These are phyloP conservation scores for Drosophila biarmipes DNA, from an alignment of 1,140 invertebrate genomes.

Conservation along the genomic window DNA sequence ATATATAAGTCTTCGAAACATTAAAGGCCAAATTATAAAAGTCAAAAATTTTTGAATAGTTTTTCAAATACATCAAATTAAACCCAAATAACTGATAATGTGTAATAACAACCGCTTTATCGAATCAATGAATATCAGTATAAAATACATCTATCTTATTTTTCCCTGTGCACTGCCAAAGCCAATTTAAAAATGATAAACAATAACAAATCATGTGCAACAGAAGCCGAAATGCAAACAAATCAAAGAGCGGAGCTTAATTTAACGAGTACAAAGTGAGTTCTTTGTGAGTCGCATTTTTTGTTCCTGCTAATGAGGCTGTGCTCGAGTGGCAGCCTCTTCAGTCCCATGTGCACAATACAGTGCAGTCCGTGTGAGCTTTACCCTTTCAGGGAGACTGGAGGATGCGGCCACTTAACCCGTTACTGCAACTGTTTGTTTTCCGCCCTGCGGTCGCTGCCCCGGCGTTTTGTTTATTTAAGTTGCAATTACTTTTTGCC, in stretches of 20 bases:
- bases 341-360: slow-evolving; percentile 29
- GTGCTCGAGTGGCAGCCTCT: slow-evolving; percentile 67
- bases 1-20: too few species aligned
- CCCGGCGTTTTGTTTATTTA: slow-evolving; percentile 68
- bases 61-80: too few species aligned
- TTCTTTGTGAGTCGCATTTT: slow-evolving; percentile 41
- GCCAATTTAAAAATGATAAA: slow-evolving; percentile 41
- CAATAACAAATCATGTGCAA: slow-evolving; percentile 63
- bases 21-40: too few species aligned
- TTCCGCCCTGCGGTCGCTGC: slow-evolving; percentile 53
- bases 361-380: slow-evolving; percentile 3
- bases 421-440: slow-evolving; percentile 47
- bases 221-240: slow-evolving; percentile 29
- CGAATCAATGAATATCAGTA: too few species aligned
- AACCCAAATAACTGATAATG: too few species aligned
- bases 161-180: not conserved
- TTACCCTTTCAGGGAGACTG: slow-evolving; percentile 45
- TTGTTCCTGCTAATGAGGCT: slow-evolving; percentile 64
- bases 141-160: not conserved
- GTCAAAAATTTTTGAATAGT: too few species aligned
- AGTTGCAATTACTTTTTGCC: slow-evolving; percentile 75
- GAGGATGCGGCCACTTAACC: slow-evolving; percentile 65
- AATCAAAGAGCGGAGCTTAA: slow-evolving; percentile 22
- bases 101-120: too few species aligned
- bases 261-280: slow-evolving; percentile 46